These are phyloP conservation scores for Phenacoccus solenopsis DNA, from an alignment of 1,140 invertebrate species.

Conservation along the genomic window DNA sequence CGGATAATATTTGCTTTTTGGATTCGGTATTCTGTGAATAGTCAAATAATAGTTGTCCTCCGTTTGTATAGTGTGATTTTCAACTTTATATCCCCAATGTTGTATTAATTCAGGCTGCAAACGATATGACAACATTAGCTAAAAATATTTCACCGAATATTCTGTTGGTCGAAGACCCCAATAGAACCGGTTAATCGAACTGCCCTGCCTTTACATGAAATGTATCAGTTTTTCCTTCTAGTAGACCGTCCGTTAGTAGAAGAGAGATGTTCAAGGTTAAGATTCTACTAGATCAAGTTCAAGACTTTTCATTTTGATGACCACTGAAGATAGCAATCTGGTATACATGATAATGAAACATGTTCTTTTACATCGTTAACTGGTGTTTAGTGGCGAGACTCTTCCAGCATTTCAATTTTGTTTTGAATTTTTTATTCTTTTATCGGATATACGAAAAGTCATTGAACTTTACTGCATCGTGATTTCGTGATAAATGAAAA, in stretches of 20 bases:
- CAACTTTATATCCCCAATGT: conserved; percentile 22
- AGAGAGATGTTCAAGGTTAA: not conserved
- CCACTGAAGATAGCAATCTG: not conserved
- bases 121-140: not conserved
- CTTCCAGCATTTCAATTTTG: no score
- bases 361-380: no score
- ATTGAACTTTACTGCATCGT: no score
- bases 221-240: not conserved
- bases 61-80: conserved; percentile 39
- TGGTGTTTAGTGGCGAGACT: no score
- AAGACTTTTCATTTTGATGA: not conserved
- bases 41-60: conserved; percentile 46
- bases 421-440: no score
- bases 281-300: not conserved
- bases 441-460: no score
- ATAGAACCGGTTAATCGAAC: not conserved
- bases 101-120: conserved; percentile 21
- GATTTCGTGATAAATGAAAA: no score
- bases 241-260: not conserved
- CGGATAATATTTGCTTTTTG: conserved; percentile 29
- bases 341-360: not conserved
- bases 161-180: not conserved
- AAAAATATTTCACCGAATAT: not conserved
- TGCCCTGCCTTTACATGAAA: not conserved
- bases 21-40: conserved; percentile 43